Base-by-base conservation (phyloP, 2,113 vertebrate genomes). In the Rhabdornis inornatus region DNA sequence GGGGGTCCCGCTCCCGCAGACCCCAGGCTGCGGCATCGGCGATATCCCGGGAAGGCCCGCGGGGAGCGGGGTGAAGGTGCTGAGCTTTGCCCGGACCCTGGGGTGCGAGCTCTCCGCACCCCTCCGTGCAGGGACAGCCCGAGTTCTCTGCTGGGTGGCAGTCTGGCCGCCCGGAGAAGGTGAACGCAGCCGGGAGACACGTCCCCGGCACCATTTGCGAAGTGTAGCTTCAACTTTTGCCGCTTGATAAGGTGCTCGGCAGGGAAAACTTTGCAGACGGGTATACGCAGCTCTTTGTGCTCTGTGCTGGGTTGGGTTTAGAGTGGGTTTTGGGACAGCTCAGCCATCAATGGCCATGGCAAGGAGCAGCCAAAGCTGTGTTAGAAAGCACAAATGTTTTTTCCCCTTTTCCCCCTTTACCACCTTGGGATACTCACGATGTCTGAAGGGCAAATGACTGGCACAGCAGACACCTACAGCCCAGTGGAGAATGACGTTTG, bases 111-210 rank as follows among this genome's bases (percentile, higher is more conserved):
- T 12, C 3, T 25, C 2, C 13, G 15, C n/a, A 0, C 13, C 6
- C 7, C 12, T 15, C 23, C 4, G 11, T 9, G 52, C 2, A 3
- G 49, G 31, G 15, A 35, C 39, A 13, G 6, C 5, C 5, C 35
- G 2, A 1, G 52, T 2, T 39, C 16, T 4, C 13, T 7, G 9
- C 0, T 2, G 66, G 28, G 15, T 4, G 5, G 18, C 45, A 42
- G 42, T 16, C 33, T 37, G 10, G 19, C 22, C 2, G 3, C 23
- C 52, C 5, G 7, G 37, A 23, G 70, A 4, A 10, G 49, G 9
- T 10, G 23, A 16, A 4, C 4, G 2, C n/a, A 33, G 80, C 17
- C 11, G 4, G 6, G 50, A 56, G 45, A 13, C 30, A 0, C 10
- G 17, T 45, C 57, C 28, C 9, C 30, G 3, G 39, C 61, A 35